These are phyloP conservation scores for Tenthredo mesomela DNA, from an alignment of 2,888 invertebrate genomes.

Conservation along the genomic window DNA sequence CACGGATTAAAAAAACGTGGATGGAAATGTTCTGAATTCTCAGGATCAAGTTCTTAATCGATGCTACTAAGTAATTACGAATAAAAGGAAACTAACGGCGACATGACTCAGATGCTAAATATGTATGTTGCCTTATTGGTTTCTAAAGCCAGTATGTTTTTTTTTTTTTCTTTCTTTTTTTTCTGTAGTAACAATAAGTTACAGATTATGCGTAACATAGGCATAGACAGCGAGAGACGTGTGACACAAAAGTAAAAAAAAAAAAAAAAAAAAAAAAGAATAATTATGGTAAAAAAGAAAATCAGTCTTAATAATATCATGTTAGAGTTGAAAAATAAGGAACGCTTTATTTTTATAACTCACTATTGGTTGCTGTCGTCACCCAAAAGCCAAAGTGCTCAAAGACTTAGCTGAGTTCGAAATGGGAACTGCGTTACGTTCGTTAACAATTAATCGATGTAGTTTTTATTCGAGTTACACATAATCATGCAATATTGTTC, in stretches of 20 bases:
- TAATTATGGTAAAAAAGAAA: neutral
- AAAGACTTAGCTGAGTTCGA: slow-evolving; percentile 60
- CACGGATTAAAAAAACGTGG: slow-evolving; percentile 83
- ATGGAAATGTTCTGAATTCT: slow-evolving; percentile 59
- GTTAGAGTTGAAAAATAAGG: slow-evolving; percentile 5
- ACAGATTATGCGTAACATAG: slow-evolving; percentile 29
- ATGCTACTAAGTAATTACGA: slow-evolving; percentile 53
- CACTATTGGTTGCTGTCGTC: slow-evolving; percentile 55
- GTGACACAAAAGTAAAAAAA: neutral
- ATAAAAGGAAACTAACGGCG: slow-evolving; percentile 26
- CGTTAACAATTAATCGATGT: slow-evolving; percentile 65
- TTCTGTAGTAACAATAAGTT: slow-evolving; percentile 21
- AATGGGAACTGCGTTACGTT: slow-evolving; percentile 62
- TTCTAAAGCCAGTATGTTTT: slow-evolving; percentile 40
- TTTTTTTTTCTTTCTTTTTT: neutral
- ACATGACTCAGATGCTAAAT: slow-evolving; percentile 38
- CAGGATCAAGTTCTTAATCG: slow-evolving; percentile 64
- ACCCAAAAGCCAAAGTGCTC: slow-evolving; percentile 55
- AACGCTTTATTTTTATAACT: slow-evolving; percentile 30
- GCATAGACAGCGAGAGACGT: neutral
- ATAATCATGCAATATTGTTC: slow-evolving; percentile 67
- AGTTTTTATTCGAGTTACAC: slow-evolving; percentile 58
- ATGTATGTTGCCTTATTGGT: slow-evolving; percentile 31
- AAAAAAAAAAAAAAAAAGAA: neutral
- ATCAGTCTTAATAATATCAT: slow-evolving; percentile 3